phyloP scores from a whole-genome alignment of 2,888 invertebrate species.

The Mermis nigrescens region DNA sequence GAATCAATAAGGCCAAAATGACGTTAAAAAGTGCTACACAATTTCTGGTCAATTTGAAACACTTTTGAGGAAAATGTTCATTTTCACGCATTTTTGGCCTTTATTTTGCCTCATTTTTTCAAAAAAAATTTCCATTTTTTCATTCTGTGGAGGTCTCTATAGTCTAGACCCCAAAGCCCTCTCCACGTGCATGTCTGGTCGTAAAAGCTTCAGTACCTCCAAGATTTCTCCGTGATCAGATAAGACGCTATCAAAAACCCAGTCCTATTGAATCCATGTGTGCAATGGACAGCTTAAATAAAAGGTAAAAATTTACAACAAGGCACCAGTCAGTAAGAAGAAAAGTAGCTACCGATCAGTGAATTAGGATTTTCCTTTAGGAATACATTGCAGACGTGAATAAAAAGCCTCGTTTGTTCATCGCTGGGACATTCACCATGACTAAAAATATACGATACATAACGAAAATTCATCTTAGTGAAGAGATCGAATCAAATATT shows the following conservation, averaged over 20 bases:
- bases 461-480: too few species aligned
- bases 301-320: slow-evolving; percentile 1
- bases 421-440: slow-evolving; percentile 73
- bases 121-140: too few species aligned
- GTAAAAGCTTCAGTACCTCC: slow-evolving; percentile 36
- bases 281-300: slow-evolving; percentile 60
- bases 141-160: too few species aligned
- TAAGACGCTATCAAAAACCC: slow-evolving; percentile 83
- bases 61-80: too few species aligned
- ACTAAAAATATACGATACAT: slow-evolving; percentile 26
- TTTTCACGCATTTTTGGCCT: too few species aligned
- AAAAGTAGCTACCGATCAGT: slow-evolving; percentile 44
- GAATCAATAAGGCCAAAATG: too few species aligned
- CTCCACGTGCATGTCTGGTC: neutral
- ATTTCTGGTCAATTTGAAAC: too few species aligned
- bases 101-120: too few species aligned
- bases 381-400: slow-evolving; percentile 56
- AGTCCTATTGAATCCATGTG: slow-evolving; percentile 94
- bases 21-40: too few species aligned
- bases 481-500: too few species aligned
- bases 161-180: neutral
- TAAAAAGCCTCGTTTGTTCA: slow-evolving; percentile 66
- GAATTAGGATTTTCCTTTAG: slow-evolving; percentile 58
- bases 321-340: slow-evolving; percentile 49
- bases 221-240: slow-evolving; percentile 62